A percentile compares a stretch with the other conserved stretches of the same genome.
Conservation (phyloP, 1,140 invertebrate species). For the Tetramorium simillimum region DNA sequence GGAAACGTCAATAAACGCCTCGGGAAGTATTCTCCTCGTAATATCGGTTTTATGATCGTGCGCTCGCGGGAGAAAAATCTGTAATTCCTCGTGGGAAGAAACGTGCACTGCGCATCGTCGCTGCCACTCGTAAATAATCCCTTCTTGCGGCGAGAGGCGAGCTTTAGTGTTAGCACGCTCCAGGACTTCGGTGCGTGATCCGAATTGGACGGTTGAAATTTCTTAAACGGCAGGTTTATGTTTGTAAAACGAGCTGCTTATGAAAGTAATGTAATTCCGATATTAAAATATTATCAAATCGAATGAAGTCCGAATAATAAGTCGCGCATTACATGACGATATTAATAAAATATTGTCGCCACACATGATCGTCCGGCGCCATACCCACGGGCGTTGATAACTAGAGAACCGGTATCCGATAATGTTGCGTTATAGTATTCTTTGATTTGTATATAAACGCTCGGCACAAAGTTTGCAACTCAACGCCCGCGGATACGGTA, state of each 20-base stretch:
- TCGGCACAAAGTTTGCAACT: not conserved
- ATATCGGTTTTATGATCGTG: slow-evolving; percentile 40
- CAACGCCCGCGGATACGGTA: not conserved
- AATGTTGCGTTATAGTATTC: not conserved
- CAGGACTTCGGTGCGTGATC: not conserved
- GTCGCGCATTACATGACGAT: not conserved
- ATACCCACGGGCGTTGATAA: not conserved
- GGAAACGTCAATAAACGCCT: slow-evolving; percentile 28
- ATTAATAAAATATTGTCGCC: not conserved
- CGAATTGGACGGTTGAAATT: slow-evolving; percentile 9
- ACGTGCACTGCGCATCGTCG: slow-evolving; percentile 32
- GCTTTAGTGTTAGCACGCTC: not conserved
- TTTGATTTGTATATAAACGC: not conserved
- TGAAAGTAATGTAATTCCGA: not conserved
- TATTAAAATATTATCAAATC: not conserved
- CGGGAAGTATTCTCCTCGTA: slow-evolving; percentile 1
- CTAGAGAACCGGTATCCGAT: not conserved
- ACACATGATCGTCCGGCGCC: not conserved
- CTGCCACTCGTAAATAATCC: slow-evolving; percentile 49
- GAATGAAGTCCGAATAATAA: not conserved
- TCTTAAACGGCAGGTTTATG: not conserved
- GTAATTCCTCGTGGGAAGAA: slow-evolving; percentile 47
- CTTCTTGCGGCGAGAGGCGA: not conserved
- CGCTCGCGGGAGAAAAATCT: slow-evolving; percentile 10
- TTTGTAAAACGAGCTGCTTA: not conserved